A percentile compares a stretch with the other conserved stretches of the same genome.
These are phyloP conservation scores for Drosophila parvula DNA, from an alignment of 1,140 invertebrate species.

Conservation along the genomic window DNA sequence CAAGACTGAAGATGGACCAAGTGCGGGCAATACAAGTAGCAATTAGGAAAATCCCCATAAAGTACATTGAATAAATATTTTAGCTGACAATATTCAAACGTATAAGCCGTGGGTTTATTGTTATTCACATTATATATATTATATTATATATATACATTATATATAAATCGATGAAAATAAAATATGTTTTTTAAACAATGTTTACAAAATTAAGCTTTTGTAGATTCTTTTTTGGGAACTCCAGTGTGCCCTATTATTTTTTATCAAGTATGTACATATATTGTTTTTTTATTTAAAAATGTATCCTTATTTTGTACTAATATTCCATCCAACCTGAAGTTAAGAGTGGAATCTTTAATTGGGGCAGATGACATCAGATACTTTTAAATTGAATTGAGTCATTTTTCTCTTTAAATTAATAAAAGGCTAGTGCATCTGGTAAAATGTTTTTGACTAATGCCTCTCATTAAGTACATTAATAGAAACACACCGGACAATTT, in stretches of 20 bases:
- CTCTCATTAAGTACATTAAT: too few relatives aligned
- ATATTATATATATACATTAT: conserved; percentile 16
- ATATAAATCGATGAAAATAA: conserved; percentile 1
- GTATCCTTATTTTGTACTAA: too few relatives aligned
- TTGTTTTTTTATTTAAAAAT: neutral
- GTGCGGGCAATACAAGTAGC: conserved; percentile 72
- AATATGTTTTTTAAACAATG: conserved; percentile 10
- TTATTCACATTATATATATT: conserved; percentile 8
- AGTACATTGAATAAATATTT: conserved; percentile 29
- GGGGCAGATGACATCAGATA: too few relatives aligned
- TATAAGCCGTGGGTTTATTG: conserved; percentile 20
- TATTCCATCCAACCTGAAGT: too few relatives aligned
- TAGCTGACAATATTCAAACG: conserved; percentile 27
- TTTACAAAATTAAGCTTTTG: conserved; percentile 3
- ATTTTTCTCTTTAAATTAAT: too few relatives aligned
- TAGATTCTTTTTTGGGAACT: neutral
- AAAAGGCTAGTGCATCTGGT: too few relatives aligned
- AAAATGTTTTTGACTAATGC: too few relatives aligned
- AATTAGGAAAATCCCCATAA: conserved; percentile 35
- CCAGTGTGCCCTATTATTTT: neutral
- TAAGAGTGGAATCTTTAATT: too few relatives aligned
- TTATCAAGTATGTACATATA: neutral
- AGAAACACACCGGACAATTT: too few relatives aligned
- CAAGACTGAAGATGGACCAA: conserved; percentile 73
- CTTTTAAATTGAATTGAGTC: too few relatives aligned